Percentiles rank a stretch among this genome's conserved stretches.
Conservation (phyloP, 2,797 vertebrate genomes). For the Anguilla megastoma region DNA sequence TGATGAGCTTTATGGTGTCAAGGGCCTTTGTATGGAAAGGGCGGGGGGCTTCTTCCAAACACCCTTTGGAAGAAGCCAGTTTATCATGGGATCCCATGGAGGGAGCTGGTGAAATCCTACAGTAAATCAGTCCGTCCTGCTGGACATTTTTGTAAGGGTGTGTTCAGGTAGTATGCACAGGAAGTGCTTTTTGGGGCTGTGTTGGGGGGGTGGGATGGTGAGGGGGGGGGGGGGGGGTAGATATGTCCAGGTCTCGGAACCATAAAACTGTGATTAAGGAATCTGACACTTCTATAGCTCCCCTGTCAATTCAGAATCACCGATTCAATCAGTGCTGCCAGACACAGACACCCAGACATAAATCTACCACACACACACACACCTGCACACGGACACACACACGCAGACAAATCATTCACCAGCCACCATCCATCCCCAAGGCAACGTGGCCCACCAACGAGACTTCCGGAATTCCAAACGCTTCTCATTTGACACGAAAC, state of each 20-base stretch:
- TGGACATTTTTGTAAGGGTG: neutral
- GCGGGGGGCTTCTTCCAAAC: neutral
- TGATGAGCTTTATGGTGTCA: neutral
- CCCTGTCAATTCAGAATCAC: constrained; percentile 33
- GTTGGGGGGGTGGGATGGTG: too few species aligned
- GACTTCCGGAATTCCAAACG: neutral
- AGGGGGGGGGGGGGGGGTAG: neutral
- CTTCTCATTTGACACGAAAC: neutral
- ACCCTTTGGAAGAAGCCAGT: neutral
- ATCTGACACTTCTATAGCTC: constrained; percentile 29
- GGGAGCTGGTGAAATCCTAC: neutral
- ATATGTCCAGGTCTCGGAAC: constrained; percentile 7
- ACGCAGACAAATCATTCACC: constrained; percentile 28
- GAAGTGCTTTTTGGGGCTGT: neutral
- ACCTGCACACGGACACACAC: neutral
- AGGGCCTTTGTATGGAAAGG: neutral
- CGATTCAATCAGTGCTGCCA: constrained; percentile 35
- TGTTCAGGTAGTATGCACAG: neutral
- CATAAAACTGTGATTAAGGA: constrained; percentile 31
- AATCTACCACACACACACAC: constrained; percentile 12
- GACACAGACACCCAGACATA: constrained; percentile 21
- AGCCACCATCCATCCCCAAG: neutral
- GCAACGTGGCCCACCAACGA: neutral
- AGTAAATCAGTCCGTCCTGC: neutral
- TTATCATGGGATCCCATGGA: neutral